phyloP scores from a whole-genome alignment of 2,797 vertebrate genomes.

The Parambassis ranga region DNA sequence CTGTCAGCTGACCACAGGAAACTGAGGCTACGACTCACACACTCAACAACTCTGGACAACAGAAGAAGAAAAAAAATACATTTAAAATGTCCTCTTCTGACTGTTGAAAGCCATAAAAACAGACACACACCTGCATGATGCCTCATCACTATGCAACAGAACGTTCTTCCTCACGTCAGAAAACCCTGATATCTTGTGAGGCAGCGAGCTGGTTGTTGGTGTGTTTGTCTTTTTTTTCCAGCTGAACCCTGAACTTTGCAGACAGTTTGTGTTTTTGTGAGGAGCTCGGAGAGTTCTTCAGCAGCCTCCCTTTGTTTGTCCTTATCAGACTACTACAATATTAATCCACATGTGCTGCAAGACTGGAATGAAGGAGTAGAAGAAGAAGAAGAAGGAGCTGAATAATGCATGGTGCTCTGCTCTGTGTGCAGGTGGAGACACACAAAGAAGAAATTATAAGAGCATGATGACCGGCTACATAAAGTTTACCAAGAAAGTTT shows the following conservation, averaged over 20 bases:
- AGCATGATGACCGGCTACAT: conserved; percentile 16
- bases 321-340: conserved; percentile 57
- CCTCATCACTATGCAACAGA: conserved; percentile 4
- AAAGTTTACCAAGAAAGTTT: conserved; percentile 19
- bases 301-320: no score
- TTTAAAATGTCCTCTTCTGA: no score
- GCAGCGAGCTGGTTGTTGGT: no score
- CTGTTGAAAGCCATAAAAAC: no score
- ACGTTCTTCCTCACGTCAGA: conserved; percentile 37
- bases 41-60: no score
- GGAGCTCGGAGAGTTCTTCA: no score
- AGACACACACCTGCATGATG: neutral
- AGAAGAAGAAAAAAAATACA: no score
- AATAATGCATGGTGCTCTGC: conserved; percentile 58
- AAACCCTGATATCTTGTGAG: conserved; percentile 31
- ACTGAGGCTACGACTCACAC: no score
- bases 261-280: no score
- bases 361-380: conserved; percentile 51
- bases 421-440: conserved; percentile 28
- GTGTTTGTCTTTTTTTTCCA: no score
- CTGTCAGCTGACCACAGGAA: no score
- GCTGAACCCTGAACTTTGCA: conserved; percentile 4
- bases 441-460: conserved; percentile 33
- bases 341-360: conserved; percentile 52
- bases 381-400: conserved; percentile 27